Evolutionary conservation across 1,140 invertebrate species (phyloP), one percentile per base, ranked within the genome.

Genomic region (Conus ventricosus): DNA sequence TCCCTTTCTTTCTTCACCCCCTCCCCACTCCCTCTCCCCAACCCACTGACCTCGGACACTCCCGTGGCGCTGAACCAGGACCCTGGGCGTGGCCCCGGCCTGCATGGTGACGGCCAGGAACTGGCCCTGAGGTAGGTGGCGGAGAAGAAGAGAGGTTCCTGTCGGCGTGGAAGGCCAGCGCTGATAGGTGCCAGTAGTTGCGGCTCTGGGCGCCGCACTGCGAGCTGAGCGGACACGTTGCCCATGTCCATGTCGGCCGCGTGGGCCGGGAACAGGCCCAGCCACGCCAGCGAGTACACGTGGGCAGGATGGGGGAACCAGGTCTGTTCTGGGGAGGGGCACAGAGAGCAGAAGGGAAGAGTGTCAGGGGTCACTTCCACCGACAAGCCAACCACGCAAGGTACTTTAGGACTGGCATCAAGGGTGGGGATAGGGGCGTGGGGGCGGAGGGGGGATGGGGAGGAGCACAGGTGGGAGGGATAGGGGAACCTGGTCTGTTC

Each of bases 201-300:
- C 57, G 39, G 11, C 7, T 15, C 0, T 51, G 81, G 20, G 92
- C 87, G 78, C 92, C 92, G 84, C 93, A 94, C 60, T 94, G 93
- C 17, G 90, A 91, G 60, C 91, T 91, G 75, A 94, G 75, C 13
- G 91, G 91, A 91, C 15, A 94, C 88, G 88, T 94, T 92, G 15
- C 67, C 80, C 4, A 93, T 88, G 23, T 89, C 90, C 92, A 94
- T 94, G 81, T 94, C 92, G 13, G 91, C 90, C 10, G 93, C 78
- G 84, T 94, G 93, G 39, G 91, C 92, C 8, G 92, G 93, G 82
- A 92, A 94, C 63, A 92, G 91, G 80, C 93, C 93, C 7, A 94
- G 92, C 92, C 63, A 92, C 91, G 7, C 90, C 15, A 94, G 92
- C 17, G 93, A 91, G 81, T 94, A 94, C 4, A 94, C 88, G 76